Evolutionary conservation across 2,888 invertebrate species (phyloP), one percentile per base, ranked within the genome.

Genomic region (Heteromurus nitidus): DNA sequence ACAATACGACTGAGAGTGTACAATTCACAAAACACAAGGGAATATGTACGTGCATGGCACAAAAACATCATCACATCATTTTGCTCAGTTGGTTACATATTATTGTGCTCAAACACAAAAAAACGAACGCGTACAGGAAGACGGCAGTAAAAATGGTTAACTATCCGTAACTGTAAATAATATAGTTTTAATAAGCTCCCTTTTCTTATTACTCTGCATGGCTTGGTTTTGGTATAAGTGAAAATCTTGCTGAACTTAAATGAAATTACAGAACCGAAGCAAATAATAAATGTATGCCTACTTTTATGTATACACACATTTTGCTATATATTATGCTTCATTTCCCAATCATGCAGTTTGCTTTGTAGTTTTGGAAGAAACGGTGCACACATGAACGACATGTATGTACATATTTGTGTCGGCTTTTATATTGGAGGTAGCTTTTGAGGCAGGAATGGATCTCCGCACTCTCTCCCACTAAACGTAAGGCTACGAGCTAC

Each of bases 111-210:
- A 5, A 55, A 11, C 3, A 9, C 22, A 16, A n/a, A 55, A 55
- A 55, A 55, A 24, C n/a, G n/a, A n/a, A 24, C 24, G 16, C 31
- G 62, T 30, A 50, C 74, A 74, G 74, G 74, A 74, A 74, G 65
- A 65, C 53, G 65, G 74, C 60, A 74, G 65, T 74, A 74, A 74
- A 74, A 74, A 26, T 74, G 74, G 74, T 74, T 74, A 74, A 74
- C 74, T 65, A 55, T 53, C 74, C 74, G 55, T 74, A 74, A 74
- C 74, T 73, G 74, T 74, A 74, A 74, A 64, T 60, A 60, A 72
- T 60, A 60, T 60, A 60, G 55, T 60, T 72, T 72, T 60, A 72
- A 69, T 69, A 69, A 55, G 50, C 28, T 53, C 53, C 30, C 50
- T 31, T 62, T 28, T 31, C 50, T 53, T 50, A 55, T 53, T 55